phyloP scores from a whole-genome alignment of 2,797 vertebrate species.

The Pipistrellus nathusii region DNA sequence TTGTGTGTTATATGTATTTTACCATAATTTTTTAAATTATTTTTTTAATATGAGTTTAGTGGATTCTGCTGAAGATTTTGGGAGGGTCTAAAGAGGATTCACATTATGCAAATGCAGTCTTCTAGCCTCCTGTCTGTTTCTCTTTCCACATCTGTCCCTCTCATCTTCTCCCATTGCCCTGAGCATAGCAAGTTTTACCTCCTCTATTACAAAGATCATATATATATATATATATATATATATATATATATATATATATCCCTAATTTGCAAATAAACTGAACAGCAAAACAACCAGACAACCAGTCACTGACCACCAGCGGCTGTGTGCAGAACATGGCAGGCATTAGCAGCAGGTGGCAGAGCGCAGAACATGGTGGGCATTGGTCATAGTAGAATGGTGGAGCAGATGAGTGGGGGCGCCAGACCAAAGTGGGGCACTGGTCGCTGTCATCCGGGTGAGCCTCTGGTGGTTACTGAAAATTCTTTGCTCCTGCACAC shows the following conservation, averaged over 20 bases:
- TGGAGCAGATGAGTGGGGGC: no score
- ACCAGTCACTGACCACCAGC: no score
- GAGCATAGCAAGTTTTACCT: neutral
- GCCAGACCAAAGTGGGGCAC: no score
- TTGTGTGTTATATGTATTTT: neutral
- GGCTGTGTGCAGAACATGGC: no score
- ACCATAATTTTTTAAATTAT: neutral
- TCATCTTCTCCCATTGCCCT: neutral
- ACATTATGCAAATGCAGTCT: neutral
- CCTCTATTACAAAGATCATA: neutral
- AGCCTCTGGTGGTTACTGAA: no score
- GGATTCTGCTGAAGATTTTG: neutral
- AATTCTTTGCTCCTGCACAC: no score
- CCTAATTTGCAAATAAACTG: no score
- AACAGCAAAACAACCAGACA: no score
- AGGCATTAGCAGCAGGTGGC: no score
- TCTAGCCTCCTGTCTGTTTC: neutral
- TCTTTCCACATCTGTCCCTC: neutral
- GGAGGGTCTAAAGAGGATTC: neutral
- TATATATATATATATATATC: neutral
- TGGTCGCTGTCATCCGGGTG: no score
- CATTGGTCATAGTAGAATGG: no score
- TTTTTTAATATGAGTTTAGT: neutral
- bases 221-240: neutral
- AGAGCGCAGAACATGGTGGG: no score